phyloP scores from a whole-genome alignment of 2,888 invertebrate genomes.

The Alsophila aescularia region DNA sequence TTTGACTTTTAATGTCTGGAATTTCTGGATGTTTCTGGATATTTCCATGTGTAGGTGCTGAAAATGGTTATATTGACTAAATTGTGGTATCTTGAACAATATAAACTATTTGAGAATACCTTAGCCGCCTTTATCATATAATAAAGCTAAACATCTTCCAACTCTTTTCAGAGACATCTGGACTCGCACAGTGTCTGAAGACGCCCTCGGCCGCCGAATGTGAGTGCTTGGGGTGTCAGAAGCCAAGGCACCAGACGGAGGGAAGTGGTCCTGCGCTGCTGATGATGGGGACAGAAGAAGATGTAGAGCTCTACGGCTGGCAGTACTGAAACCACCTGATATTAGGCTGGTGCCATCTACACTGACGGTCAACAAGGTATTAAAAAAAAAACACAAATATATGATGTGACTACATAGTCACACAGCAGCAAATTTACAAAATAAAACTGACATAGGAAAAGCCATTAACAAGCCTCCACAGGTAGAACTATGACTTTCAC shows the following conservation, averaged over 20 bases:
- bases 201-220: conserved; percentile 79
- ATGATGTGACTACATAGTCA: neutral
- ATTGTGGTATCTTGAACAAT: neutral
- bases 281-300: conserved; percentile 87
- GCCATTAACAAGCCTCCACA: too few relatives aligned
- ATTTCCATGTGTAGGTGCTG: neutral
- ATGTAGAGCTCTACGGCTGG: conserved; percentile 86
- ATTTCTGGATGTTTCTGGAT: conserved; percentile 3
- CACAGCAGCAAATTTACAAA: too few relatives aligned
- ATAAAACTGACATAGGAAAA: too few relatives aligned
- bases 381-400: conserved; percentile 12
- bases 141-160: too few relatives aligned
- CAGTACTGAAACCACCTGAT: conserved; percentile 86
- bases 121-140: too few relatives aligned
- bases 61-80: neutral
- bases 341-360: conserved; percentile 89
- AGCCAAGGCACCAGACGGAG: conserved; percentile 88
- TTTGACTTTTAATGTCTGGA: conserved; percentile 27
- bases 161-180: conserved; percentile 85
- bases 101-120: too few relatives aligned
- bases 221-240: conserved; percentile 89
- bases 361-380: conserved; percentile 88
- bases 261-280: conserved; percentile 92
- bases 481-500: too few relatives aligned
- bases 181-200: conserved; percentile 85